Conservation (phyloP, 2,888 invertebrate genomes). For the Ochropleura plecta region DNA sequence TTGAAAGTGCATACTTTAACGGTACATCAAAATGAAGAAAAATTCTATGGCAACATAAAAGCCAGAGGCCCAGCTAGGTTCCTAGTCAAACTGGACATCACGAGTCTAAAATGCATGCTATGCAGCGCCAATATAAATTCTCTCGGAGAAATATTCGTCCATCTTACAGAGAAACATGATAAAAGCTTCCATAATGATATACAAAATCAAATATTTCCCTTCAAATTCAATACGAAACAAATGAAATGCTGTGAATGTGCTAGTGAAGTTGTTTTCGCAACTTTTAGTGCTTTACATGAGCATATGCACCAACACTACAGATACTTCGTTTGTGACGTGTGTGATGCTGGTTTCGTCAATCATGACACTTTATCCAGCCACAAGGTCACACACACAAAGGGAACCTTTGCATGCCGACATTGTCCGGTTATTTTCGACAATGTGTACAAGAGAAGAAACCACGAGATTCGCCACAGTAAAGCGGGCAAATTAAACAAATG, state of each 20-base stretch:
- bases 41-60: conserved; percentile 40
- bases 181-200: conserved; percentile 59
- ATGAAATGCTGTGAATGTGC: conserved; percentile 59
- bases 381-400: conserved; percentile 71
- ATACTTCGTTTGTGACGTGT: conserved; percentile 77
- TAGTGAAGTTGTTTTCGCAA: conserved; percentile 37
- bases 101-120: conserved; percentile 55
- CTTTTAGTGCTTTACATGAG: conserved; percentile 69
- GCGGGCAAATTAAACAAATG: conserved; percentile 63
- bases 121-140: conserved; percentile 52
- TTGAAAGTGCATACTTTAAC: conserved; percentile 75
- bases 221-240: conserved; percentile 58
- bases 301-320: conserved; percentile 79
- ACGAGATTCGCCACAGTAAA: conserved; percentile 77
- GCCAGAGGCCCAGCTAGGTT: conserved; percentile 32
- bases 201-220: conserved; percentile 67
- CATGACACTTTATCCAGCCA: conserved; percentile 70
- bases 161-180: conserved; percentile 54
- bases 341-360: conserved; percentile 77
- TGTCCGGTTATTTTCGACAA: conserved; percentile 85
- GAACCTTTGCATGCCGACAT: conserved; percentile 72
- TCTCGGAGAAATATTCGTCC: conserved; percentile 49
- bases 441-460: conserved; percentile 78
- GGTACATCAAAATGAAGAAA: conserved; percentile 24
- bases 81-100: conserved; percentile 50